Percentiles rank a stretch among this genome's conserved stretches.
phyloP scores from a whole-genome alignment of 2,888 invertebrate genomes.

The Yponomeuta sedellus region DNA sequence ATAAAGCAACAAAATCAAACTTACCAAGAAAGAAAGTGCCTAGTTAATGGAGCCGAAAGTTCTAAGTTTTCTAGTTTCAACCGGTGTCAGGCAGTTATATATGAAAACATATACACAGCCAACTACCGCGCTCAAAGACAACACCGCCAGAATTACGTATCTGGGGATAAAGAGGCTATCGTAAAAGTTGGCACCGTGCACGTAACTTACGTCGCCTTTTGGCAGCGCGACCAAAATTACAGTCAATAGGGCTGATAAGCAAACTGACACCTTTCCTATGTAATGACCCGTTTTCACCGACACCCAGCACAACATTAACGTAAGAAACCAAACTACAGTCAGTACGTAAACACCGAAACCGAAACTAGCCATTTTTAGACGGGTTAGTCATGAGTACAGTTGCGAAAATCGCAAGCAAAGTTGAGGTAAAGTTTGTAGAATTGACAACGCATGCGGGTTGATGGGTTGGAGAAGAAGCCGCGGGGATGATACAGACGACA shows the following conservation, averaged over 20 bases:
- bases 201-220: slow-evolving; percentile 52
- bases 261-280: slow-evolving; percentile 78
- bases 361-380: slow-evolving; percentile 57
- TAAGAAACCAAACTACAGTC: slow-evolving; percentile 78
- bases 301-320: slow-evolving; percentile 78
- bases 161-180: slow-evolving; percentile 52
- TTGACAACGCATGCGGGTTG: slow-evolving; percentile 3
- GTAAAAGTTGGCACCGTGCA: slow-evolving; percentile 65
- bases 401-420: slow-evolving; percentile 4
- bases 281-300: slow-evolving; percentile 80
- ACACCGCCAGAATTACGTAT: slow-evolving; percentile 41
- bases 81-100: slow-evolving; percentile 47
- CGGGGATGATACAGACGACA: neutral
- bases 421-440: neutral
- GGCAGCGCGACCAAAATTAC: slow-evolving; percentile 78
- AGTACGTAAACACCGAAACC: slow-evolving; percentile 82
- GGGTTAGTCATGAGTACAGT: neutral
- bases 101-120: slow-evolving; percentile 48
- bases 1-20: slow-evolving; percentile 2
- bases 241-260: slow-evolving; percentile 73
- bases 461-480: neutral
- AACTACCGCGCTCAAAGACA: slow-evolving; percentile 41
- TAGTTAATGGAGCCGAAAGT: slow-evolving; percentile 43
- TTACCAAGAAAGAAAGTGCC: slow-evolving; percentile 17
- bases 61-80: slow-evolving; percentile 52